These are phyloP conservation scores for Nudaria mundana DNA, from an alignment of 2,888 invertebrate species.

Conservation along the genomic window DNA sequence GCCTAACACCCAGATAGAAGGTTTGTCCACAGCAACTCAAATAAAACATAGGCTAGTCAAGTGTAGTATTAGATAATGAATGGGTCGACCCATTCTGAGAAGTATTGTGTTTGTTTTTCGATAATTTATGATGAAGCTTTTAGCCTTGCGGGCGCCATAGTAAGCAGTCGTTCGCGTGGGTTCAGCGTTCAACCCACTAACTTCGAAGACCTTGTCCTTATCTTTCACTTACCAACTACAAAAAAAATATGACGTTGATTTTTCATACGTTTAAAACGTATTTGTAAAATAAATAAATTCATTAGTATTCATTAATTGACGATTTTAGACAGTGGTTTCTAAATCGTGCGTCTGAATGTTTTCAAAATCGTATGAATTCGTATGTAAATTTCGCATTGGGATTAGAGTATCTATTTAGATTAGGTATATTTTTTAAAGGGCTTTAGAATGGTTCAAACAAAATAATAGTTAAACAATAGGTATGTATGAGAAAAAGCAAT, in stretches of 20 bases:
- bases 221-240: conserved; percentile 24
- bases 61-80: conserved; percentile 16
- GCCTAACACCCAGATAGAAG: neutral
- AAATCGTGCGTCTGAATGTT: too few species aligned
- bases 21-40: conserved; percentile 6
- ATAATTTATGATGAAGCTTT: conserved; percentile 31
- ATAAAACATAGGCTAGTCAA: conserved; percentile 4
- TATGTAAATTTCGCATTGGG: too few species aligned
- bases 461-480: conserved; percentile 6
- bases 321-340: too few species aligned
- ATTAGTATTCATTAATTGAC: too few species aligned
- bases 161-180: conserved; percentile 36
- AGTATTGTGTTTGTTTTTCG: conserved; percentile 25
- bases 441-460: neutral
- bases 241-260: conserved; percentile 8
- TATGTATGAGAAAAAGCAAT: too few species aligned
- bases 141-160: conserved; percentile 45
- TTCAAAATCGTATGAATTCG: too few species aligned
- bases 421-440: too few species aligned
- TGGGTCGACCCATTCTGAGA: conserved; percentile 15
- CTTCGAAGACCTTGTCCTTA: conserved; percentile 31
- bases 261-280: neutral
- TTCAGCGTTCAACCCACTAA: conserved; percentile 39
- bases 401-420: too few species aligned
- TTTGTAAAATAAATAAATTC: neutral